Percentiles rank a stretch among this genome's conserved stretches.
phyloP scores from a whole-genome alignment of 2,888 invertebrate species.

The Hanleya hanleyi region DNA sequence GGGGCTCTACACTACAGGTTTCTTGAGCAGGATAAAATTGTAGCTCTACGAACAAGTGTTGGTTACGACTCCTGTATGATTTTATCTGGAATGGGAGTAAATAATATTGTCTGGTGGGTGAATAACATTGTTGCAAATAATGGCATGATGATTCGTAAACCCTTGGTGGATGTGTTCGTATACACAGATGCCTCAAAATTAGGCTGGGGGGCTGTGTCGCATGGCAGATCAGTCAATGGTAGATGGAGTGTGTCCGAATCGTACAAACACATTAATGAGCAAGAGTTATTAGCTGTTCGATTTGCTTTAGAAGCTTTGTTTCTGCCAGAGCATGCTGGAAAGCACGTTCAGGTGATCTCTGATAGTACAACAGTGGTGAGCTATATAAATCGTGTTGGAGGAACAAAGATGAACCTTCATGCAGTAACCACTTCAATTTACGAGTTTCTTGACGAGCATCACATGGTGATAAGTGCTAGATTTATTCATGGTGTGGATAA shows the following conservation, averaged over 20 bases:
- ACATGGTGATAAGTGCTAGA: too few species aligned
- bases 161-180: not conserved
- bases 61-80: not conserved
- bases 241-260: not conserved
- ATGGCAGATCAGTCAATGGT: not conserved
- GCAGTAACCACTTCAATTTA: not conserved
- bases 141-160: not conserved
- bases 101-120: not conserved
- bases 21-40: not conserved
- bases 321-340: not conserved
- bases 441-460: too few species aligned
- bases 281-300: not conserved
- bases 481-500: too few species aligned
- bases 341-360: not conserved
- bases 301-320: not conserved
- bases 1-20: not conserved
- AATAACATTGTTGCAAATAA: not conserved
- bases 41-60: not conserved
- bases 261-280: not conserved
- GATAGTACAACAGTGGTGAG: not conserved
- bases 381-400: not conserved
- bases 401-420: not conserved
- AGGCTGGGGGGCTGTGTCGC: not conserved
- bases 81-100: not conserved
- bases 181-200: conserved; percentile 4